Conservation (phyloP, 1,140 invertebrate species). For the Grapholita molesta region DNA sequence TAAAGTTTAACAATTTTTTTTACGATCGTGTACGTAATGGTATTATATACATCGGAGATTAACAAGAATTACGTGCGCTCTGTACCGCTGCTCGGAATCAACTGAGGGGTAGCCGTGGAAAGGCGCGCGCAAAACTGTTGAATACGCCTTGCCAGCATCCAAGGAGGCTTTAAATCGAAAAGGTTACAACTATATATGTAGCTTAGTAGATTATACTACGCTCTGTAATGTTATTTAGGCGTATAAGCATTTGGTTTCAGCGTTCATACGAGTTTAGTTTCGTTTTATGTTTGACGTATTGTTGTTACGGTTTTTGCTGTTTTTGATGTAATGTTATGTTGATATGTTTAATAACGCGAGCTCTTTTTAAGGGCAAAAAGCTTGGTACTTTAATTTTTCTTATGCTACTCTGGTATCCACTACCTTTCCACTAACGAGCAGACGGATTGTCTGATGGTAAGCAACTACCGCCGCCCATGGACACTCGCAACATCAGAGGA, state of each 20-base stretch:
- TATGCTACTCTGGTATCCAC: no score
- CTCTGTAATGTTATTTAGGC: background rate
- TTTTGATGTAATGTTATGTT: no score
- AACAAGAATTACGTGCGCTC: slow-evolving; percentile 25
- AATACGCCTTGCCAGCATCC: slow-evolving; percentile 38
- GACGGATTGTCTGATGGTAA: no score
- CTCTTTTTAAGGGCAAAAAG: no score
- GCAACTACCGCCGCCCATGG: no score
- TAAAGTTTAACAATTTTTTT: background rate
- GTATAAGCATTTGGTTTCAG: background rate
- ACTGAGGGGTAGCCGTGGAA: slow-evolving; percentile 39
- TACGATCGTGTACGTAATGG: background rate
- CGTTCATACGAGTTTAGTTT: slow-evolving; percentile 8
- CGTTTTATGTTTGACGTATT: slow-evolving; percentile 17
- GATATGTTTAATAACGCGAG: no score
- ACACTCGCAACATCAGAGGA: no score
- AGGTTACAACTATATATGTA: background rate
- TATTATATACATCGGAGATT: background rate
- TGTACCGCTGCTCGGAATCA: slow-evolving; percentile 12
- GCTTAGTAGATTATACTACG: background rate
- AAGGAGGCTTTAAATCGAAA: background rate
- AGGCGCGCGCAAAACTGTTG: slow-evolving; percentile 56
- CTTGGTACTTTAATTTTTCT: no score
- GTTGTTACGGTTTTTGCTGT: slow-evolving; percentile 7
- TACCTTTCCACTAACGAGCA: no score